phyloP scores from a whole-genome alignment of 2,113 vertebrate species.

The Tragelaphus scriptus region DNA sequence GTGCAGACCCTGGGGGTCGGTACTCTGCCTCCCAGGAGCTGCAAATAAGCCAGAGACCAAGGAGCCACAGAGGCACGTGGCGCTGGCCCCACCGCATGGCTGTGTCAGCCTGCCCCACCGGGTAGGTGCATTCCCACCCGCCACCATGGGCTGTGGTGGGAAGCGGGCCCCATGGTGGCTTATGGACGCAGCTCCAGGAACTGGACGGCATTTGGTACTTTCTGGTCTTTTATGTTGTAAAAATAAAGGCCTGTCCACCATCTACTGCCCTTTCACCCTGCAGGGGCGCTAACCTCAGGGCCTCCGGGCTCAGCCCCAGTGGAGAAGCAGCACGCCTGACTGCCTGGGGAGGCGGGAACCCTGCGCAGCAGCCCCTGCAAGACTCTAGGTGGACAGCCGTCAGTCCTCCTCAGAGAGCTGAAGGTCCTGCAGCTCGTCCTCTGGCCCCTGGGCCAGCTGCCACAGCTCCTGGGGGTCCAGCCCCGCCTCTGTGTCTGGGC shows the following conservation, averaged over 20 bases:
- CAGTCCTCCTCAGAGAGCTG: conserved; percentile 86
- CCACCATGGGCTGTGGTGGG: neutral
- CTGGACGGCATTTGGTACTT: neutral
- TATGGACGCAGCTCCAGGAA: neutral
- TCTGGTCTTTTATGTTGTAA: conserved; percentile 15
- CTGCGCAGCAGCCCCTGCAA: neutral
- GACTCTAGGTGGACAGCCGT: neutral
- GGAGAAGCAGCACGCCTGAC: neutral
- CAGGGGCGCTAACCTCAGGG: neutral
- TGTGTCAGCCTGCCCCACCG: rapidly evolving
- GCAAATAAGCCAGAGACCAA: conserved; percentile 88
- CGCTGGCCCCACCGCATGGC: neutral
- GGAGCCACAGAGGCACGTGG: neutral
- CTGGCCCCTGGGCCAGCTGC: conserved; percentile 85
- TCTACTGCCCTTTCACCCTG: neutral
- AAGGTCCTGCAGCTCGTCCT: conserved; percentile 92
- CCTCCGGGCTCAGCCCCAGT: neutral
- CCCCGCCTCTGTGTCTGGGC: neutral
- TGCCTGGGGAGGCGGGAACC: neutral
- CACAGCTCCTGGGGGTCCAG: conserved; percentile 82
- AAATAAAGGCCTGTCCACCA: neutral
- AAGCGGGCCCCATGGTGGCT: neutral
- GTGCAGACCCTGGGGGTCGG: neutral
- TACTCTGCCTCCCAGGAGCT: conserved; percentile 69
- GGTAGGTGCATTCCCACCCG: rapidly evolving